Evolutionary conservation across 2,113 vertebrate species (phyloP).

Genomic region (Perognathus longimembris): DNA sequence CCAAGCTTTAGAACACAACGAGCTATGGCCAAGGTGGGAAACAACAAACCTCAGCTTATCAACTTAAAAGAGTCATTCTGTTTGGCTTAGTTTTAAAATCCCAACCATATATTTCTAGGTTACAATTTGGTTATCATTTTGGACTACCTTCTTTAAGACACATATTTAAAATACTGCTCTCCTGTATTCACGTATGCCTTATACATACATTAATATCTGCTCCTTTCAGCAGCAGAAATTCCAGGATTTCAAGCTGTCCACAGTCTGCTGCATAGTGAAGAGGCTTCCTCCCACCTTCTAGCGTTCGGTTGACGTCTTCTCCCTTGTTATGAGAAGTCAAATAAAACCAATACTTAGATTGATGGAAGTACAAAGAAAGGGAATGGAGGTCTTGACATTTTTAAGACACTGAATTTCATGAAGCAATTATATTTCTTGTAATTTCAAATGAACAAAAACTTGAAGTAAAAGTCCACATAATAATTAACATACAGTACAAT

Average conservation of each 20-base stretch:
- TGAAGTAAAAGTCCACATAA: conserved; percentile 27
- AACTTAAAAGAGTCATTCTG: neutral
- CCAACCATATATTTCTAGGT: conserved; percentile 24
- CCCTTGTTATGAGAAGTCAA: conserved; percentile 84
- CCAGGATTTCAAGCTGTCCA: conserved; percentile 93
- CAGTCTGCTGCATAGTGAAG: conserved; percentile 96
- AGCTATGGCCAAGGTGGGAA: neutral
- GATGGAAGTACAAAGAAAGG: neutral
- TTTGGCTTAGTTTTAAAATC: conserved; percentile 20
- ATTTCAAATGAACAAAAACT: conserved; percentile 48
- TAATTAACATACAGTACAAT: neutral
- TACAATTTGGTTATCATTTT: neutral
- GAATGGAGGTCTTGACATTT: neutral
- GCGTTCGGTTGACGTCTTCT: conserved; percentile 94
- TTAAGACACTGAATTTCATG: conserved; percentile 36
- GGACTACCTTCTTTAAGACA: conserved; percentile 40
- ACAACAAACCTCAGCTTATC: neutral
- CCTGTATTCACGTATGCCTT: neutral
- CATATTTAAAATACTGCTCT: too few species aligned
- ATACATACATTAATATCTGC: conserved; percentile 96
- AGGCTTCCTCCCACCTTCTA: conserved; percentile 94
- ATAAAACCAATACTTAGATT: neutral
- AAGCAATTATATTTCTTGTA: conserved; percentile 47
- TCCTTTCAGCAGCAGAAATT: conserved; percentile 95
- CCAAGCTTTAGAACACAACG: neutral